phyloP scores from a whole-genome alignment of 2,113 vertebrate species.

The Coryphaenoides rupestris region DNA sequence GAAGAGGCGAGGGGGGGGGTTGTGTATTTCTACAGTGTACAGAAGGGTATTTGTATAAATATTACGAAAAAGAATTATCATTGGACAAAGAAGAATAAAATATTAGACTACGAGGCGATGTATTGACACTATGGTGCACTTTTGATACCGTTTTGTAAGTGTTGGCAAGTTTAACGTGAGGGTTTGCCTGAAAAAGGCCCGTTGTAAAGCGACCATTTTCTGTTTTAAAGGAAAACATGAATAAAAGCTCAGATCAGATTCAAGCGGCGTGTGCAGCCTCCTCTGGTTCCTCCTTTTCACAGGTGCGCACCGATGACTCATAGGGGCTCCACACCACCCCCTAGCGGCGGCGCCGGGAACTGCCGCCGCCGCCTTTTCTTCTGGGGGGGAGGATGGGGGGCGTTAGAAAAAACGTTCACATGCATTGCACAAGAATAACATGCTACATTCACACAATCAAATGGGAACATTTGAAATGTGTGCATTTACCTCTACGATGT shows the following conservation, averaged over 20 bases:
- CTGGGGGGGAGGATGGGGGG: no score
- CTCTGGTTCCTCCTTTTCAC: conserved; percentile 24
- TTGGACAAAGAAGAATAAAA: conserved; percentile 46
- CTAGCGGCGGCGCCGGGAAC: no score
- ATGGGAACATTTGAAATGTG: no score
- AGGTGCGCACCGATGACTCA: conserved; percentile 67
- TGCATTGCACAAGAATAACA: no score
- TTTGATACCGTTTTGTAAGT: conserved; percentile 89
- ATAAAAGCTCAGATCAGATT: conserved; percentile 70
- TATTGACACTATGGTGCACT: conserved; percentile 86
- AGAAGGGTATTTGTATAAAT: conserved; percentile 88
- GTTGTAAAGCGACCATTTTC: conserved; percentile 82
- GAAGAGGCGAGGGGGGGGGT: no score
- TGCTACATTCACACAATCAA: no score
- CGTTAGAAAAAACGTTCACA: neutral
- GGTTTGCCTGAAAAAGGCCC: conserved; percentile 79
- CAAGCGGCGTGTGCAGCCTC: no score
- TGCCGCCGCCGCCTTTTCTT: no score
- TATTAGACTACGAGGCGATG: conserved; percentile 71
- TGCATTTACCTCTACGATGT: conserved; percentile 90
- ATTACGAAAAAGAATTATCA: conserved; percentile 73
- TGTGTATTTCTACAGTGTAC: conserved; percentile 86
- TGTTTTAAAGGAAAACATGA: conserved; percentile 84
- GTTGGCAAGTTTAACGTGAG: conserved; percentile 79
- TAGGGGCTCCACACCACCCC: conserved; percentile 23